Percentiles rank a stretch among this genome's conserved stretches.
These are phyloP conservation scores for Prosopocoilus inquinatus DNA, from an alignment of 2,888 invertebrate species.

Conservation along the genomic window DNA sequence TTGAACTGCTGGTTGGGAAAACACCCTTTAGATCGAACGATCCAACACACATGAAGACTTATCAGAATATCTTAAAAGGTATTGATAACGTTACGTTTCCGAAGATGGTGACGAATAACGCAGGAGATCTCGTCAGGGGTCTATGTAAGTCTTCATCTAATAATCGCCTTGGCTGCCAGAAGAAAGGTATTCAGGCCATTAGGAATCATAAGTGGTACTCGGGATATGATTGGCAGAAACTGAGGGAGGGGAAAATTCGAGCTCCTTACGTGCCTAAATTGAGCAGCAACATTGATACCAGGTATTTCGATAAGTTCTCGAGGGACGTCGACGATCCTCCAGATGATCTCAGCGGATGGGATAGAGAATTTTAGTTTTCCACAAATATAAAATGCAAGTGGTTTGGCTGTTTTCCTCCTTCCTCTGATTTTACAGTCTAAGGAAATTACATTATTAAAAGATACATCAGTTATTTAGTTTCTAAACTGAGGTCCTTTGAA, in stretches of 20 bases:
- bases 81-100: slow-evolving; percentile 84
- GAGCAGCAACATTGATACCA: slow-evolving; percentile 64
- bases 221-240: slow-evolving; percentile 85
- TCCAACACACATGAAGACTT: slow-evolving; percentile 90
- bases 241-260: slow-evolving; percentile 64
- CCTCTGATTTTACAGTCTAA: no score
- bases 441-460: no score
- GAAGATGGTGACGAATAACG: slow-evolving; percentile 68
- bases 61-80: slow-evolving; percentile 87
- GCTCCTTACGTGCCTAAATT: slow-evolving; percentile 73
- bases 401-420: no score
- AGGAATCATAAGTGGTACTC: slow-evolving; percentile 89
- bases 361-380: slow-evolving; percentile 69
- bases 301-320: slow-evolving; percentile 84
- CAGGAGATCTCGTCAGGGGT: slow-evolving; percentile 79
- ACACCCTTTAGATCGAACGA: slow-evolving; percentile 77
- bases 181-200: slow-evolving; percentile 80
- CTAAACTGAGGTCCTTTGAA: no score
- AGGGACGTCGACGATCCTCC: slow-evolving; percentile 76
- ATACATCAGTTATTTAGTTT: no score
- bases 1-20: slow-evolving; percentile 80
- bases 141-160: slow-evolving; percentile 78
- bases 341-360: slow-evolving; percentile 90
- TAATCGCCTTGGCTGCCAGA: slow-evolving; percentile 84
- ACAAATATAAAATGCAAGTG: no score